These are phyloP conservation scores for Nymphicus hollandicus DNA, from an alignment of 2,113 vertebrate species.

Conservation along the genomic window DNA sequence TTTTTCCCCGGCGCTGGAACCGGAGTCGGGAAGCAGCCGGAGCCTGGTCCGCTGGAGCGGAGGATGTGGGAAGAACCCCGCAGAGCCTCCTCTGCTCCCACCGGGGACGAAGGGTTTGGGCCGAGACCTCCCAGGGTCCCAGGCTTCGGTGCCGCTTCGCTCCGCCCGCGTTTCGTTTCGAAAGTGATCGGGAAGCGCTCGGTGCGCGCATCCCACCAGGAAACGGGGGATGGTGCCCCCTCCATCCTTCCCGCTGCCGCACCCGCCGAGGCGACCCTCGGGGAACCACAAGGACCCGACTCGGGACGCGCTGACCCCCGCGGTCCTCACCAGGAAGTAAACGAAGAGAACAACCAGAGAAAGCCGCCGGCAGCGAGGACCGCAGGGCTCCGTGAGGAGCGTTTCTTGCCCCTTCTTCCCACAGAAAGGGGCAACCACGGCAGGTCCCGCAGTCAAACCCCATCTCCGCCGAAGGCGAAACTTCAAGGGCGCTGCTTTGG, in stretches of 20 bases:
- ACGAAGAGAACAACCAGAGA: background rate
- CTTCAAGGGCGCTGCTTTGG: background rate
- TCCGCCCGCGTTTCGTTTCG: background rate
- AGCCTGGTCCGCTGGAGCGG: background rate
- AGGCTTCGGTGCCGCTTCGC: background rate
- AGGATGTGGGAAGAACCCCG: background rate
- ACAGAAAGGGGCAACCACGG: background rate
- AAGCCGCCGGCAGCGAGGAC: background rate
- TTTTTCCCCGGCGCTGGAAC: background rate
- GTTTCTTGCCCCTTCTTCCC: background rate
- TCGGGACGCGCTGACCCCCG: background rate
- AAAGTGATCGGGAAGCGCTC: background rate
- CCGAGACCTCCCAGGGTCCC: background rate
- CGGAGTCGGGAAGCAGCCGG: background rate
- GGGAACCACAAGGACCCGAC: too few relatives aligned
- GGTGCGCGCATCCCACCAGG: background rate
- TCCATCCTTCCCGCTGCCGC: background rate
- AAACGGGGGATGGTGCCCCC: background rate
- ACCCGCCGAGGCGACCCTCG: background rate
- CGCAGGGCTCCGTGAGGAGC: accelerated
- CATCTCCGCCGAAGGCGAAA: background rate
- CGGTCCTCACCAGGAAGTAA: background rate
- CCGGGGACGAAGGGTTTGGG: accelerated
- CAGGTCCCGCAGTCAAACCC: background rate
- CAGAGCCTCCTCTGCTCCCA: background rate